Evolutionary conservation across 2,888 invertebrate genomes (phyloP).

Genomic region (Baccha elongata): DNA sequence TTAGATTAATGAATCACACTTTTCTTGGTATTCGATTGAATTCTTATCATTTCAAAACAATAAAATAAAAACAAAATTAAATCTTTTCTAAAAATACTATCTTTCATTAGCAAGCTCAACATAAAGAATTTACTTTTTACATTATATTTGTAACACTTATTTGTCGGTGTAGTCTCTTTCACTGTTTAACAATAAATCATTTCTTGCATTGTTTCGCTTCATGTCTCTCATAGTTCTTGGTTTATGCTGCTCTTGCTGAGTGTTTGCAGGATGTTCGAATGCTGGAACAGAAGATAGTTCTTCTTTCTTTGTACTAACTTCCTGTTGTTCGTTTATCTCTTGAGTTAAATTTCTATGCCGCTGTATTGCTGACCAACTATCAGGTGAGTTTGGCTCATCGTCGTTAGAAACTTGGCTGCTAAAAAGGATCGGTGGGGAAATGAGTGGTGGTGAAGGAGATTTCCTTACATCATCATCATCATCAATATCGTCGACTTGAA

Average conservation of each 20-base stretch:
- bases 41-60: conserved; percentile 25
- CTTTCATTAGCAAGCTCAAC: conserved; percentile 40
- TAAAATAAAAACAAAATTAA: background rate
- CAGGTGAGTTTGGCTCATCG: conserved; percentile 74
- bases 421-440: conserved; percentile 75
- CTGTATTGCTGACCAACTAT: conserved; percentile 84
- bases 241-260: conserved; percentile 57
- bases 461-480: conserved; percentile 26
- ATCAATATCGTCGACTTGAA: conserved; percentile 25
- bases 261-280: conserved; percentile 75
- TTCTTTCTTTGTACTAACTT: conserved; percentile 41
- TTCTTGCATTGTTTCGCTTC: conserved; percentile 67
- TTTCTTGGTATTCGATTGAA: background rate
- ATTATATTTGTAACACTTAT: conserved; percentile 13
- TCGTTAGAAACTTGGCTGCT: conserved; percentile 76
- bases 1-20: conserved; percentile 2
- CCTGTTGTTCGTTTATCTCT: conserved; percentile 56
- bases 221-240: conserved; percentile 76
- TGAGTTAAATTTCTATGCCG: conserved; percentile 81
- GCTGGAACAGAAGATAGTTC: conserved; percentile 60
- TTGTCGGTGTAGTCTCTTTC: conserved; percentile 32
- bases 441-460: background rate
- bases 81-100: background rate
- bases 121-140: background rate
- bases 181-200: conserved; percentile 44